These are phyloP conservation scores for Troides helena DNA, from an alignment of 2,888 invertebrate genomes.

Conservation along the genomic window DNA sequence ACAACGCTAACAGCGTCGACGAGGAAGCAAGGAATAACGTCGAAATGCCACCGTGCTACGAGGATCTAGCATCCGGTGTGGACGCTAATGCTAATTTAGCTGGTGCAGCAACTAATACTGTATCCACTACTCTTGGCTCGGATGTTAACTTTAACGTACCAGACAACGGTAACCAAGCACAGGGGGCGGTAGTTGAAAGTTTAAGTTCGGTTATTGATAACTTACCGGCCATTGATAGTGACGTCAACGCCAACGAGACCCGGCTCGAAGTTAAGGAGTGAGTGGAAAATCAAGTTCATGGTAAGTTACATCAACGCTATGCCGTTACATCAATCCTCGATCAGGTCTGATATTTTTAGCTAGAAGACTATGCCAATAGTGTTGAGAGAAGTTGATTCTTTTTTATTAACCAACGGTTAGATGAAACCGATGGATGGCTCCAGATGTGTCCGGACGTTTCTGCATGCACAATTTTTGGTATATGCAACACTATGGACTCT, in stretches of 20 bases:
- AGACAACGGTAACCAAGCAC: slow-evolving; percentile 18
- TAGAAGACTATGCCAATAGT: no score
- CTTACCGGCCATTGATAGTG: slow-evolving; percentile 68
- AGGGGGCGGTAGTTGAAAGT: slow-evolving; percentile 36
- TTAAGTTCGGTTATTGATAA: slow-evolving; percentile 63
- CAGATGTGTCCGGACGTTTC: no score
- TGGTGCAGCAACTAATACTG: not conserved
- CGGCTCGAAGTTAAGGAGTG: slow-evolving; percentile 19
- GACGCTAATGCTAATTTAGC: slow-evolving; percentile 33
- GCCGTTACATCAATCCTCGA: not conserved
- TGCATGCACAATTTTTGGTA: no score
- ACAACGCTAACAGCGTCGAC: slow-evolving; percentile 42
- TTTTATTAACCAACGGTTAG: no score
- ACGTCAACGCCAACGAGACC: slow-evolving; percentile 62
- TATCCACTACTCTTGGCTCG: not conserved
- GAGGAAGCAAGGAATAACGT: slow-evolving; percentile 58
- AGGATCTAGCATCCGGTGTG: slow-evolving; percentile 49
- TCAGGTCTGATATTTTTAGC: not conserved
- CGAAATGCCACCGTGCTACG: slow-evolving; percentile 70
- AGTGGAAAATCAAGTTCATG: slow-evolving; percentile 7
- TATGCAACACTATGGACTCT: no score
- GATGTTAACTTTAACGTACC: slow-evolving; percentile 23
- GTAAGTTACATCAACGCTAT: not conserved
- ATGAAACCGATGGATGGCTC: no score
- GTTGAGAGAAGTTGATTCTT: no score